These are phyloP conservation scores for Maconellicoccus hirsutus DNA, from an alignment of 1,140 invertebrate genomes.

Conservation along the genomic window DNA sequence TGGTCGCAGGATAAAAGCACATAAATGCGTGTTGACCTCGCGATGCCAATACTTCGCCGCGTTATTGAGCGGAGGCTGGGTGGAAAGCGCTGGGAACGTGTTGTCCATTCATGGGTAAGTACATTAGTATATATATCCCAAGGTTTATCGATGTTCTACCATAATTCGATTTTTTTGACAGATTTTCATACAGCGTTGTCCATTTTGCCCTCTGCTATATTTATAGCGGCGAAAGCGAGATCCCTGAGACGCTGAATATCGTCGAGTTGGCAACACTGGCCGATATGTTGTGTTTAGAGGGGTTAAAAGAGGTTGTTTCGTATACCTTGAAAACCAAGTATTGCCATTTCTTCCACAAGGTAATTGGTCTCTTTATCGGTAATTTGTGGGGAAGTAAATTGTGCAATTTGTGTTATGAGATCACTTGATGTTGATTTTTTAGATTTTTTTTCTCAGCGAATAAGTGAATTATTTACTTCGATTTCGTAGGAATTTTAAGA, in stretches of 20 bases:
- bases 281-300: slow-evolving; percentile 77
- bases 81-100: slow-evolving; percentile 63
- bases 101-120: slow-evolving; percentile 70
- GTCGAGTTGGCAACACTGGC: slow-evolving; percentile 73
- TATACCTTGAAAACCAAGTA: slow-evolving; percentile 77
- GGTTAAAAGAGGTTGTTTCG: slow-evolving; percentile 76
- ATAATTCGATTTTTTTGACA: slow-evolving; percentile 35
- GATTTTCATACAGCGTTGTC: slow-evolving; percentile 66
- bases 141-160: neutral
- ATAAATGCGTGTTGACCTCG: slow-evolving; percentile 79
- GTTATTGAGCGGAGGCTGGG: slow-evolving; percentile 70
- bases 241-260: slow-evolving; percentile 70
- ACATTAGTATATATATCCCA: too few species aligned
- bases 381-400: neutral
- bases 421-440: too few species aligned
- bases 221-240: slow-evolving; percentile 74
- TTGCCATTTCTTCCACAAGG: slow-evolving; percentile 81
- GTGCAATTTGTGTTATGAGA: neutral
- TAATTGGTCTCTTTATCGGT: too few species aligned
- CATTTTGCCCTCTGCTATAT: slow-evolving; percentile 85
- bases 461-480: neutral
- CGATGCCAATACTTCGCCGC: slow-evolving; percentile 84
- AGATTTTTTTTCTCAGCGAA: neutral
- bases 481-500: too few species aligned
- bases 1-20: slow-evolving; percentile 64